Percentiles rank a stretch among this genome's conserved stretches.
phyloP scores from a whole-genome alignment of 2,888 invertebrate species.

The Eurytoma californica region DNA sequence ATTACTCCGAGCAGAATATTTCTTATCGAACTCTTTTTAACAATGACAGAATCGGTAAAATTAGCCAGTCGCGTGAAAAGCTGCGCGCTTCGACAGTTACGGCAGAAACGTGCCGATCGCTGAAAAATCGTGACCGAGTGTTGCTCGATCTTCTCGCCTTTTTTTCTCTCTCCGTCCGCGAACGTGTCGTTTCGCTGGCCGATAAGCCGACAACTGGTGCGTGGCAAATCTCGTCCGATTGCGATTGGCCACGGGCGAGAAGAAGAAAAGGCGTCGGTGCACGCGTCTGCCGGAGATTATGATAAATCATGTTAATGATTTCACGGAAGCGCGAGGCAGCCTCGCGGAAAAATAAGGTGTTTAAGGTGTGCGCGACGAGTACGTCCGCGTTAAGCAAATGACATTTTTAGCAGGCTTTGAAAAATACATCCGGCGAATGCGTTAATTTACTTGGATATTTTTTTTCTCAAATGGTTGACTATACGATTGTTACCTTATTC shows the following conservation, averaged over 20 bases:
- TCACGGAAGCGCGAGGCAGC: constrained; percentile 21
- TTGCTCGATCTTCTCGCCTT: neutral
- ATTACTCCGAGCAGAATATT: neutral
- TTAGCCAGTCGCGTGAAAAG: neutral
- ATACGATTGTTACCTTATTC: too few relatives aligned
- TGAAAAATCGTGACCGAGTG: neutral
- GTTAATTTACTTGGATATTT: neutral
- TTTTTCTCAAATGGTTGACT: neutral
- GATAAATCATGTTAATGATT: constrained; percentile 48
- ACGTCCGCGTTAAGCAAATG: constrained; percentile 13
- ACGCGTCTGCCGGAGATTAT: constrained; percentile 10
- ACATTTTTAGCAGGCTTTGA: constrained; percentile 23
- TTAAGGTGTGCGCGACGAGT: neutral
- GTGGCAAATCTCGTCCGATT: constrained; percentile 26
- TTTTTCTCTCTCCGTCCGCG: neutral
- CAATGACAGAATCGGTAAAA: neutral
- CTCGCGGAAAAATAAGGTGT: neutral
- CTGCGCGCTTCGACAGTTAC: neutral
- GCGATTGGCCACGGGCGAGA: neutral
- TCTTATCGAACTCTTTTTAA: neutral
- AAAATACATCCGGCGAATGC: neutral
- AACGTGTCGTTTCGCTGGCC: constrained; percentile 19
- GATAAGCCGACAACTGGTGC: constrained; percentile 30
- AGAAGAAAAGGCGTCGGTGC: constrained; percentile 1
- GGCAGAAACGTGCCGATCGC: neutral